Base-by-base conservation (phyloP, 1,140 invertebrate species). In the Hycleus phaleratus region DNA sequence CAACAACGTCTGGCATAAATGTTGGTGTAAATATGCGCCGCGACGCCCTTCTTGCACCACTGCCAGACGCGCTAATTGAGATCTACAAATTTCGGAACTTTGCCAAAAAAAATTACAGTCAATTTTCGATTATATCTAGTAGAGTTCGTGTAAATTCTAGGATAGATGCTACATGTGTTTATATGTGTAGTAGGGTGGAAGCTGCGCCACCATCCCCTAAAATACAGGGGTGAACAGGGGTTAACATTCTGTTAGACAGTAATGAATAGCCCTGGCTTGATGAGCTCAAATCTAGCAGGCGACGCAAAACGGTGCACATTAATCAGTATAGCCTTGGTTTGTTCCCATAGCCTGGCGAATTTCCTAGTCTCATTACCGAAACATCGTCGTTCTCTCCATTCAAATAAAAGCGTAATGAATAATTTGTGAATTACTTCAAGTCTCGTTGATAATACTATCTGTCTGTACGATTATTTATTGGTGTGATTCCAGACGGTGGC, bases 241-340 rank as follows among this genome's bases (percentile, higher is more conserved):
- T 51, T 61, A 56, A 62, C 59, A 59, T 58, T 42, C 60, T 46
- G 59, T 50, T 50, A 65, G 63, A 68, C 63, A 65, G 63, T 68
- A 68, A 68, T 68, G 63, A 68, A 68, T 68, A 63, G 66, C 66
- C 61, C 42, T 48, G 53, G 57, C 58, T 57, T 67, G 65, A 67
- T 67, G 65, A 67, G 61, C 61, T 68, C 61, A 65, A 68, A 68
- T 68, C 63, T 58, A 64, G 58, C 58, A 63, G 63, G 66, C 58
- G 63, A 59, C 66, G 59, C 62, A 63, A 63, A 68, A 68, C 66
- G 63, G 53, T 59, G 60, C 49, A 58, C 63, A 68, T 68, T 63
- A 68, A 68, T 68, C 66, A 68, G 66, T 68, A 68, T 63, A 65
- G 63, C 66, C 63, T 67, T 65, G 65, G 61, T 56, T 65, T 52